Percentiles rank a stretch among this genome's conserved stretches.
Conservation (phyloP, 35 echinoderm and acorn worm species). For the Nesometra sesokonis region DNA sequence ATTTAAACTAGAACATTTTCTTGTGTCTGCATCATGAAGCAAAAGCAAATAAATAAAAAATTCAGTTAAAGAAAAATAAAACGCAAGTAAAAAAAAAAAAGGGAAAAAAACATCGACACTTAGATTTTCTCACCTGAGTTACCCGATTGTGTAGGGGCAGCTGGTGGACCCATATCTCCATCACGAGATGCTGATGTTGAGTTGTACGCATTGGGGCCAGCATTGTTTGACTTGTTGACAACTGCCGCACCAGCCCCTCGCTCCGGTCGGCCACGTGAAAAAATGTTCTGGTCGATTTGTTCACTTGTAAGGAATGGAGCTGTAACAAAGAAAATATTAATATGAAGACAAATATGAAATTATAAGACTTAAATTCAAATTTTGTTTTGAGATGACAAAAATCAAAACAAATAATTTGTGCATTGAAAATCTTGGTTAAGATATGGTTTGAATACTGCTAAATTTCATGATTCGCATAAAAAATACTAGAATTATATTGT, state of each 20-base stretch:
- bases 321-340: slow-evolving; percentile 5
- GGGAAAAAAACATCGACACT: too few relatives aligned
- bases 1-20: too few relatives aligned
- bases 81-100: too few relatives aligned
- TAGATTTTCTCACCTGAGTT: neutral
- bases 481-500: too few relatives aligned
- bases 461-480: too few relatives aligned
- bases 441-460: too few relatives aligned
- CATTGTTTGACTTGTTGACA: neutral
- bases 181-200: neutral
- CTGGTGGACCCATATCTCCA: neutral
- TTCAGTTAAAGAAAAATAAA: too few relatives aligned
- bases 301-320: slow-evolving; percentile 66
- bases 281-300: slow-evolving; percentile 62
- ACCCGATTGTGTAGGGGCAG: neutral
- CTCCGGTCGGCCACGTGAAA: slow-evolving; percentile 2
- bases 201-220: neutral
- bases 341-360: too few relatives aligned
- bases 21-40: too few relatives aligned
- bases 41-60: too few relatives aligned
- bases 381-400: neutral
- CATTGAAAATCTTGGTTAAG: neutral
- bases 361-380: too few relatives aligned
- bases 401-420: neutral
- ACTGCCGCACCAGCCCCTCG: slow-evolving; percentile 34